Evolutionary conservation across 2,888 invertebrate species (phyloP), one percentile per base, ranked within the genome.

Genomic region (Laothoe populi): DNA sequence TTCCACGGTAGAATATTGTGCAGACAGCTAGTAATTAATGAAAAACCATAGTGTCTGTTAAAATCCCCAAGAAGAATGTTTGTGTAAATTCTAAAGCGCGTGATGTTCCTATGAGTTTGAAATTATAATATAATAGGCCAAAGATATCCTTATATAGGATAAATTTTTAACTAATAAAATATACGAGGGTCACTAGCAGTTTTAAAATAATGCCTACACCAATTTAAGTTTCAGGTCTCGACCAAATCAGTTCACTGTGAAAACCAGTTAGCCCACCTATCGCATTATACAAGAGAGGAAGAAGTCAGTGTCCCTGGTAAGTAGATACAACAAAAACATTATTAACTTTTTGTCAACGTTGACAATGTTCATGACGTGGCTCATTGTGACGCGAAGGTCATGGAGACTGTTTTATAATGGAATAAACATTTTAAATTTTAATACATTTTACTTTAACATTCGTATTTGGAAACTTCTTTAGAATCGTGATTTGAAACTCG

Each of bases 241-340:
- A 53, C 35, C 35, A 35, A 53, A 53, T 53, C 31, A 19, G 53
- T 63, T 58, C 65, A 68, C 66, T 69, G 70, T 69, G 78, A 71
- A 74, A 82, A 79, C 77, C 72, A 65, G 71, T 74, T 74, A 72
- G 71, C 69, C 77, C 85, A 84, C 82, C 82, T 84, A 83, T 73
- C 77, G 71, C 64, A 73, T 66, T 66, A 71, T 72, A 75, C 64
- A 67, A 74, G 69, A 73, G 70, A 79, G 71, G 70, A 75, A 45
- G 35, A 60, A 63, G 64, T 53, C 35, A 53, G 53, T 53, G 16
- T 31, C 53, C 31, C 35, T 31, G 19, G 53, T 35, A 16, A 26
- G 49, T 4, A 38, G 38, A 53, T 35, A 0, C 53, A 11, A 35
- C 35, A 53, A 53, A 35, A 53, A 35, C 53, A 11, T 35, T 11